These are phyloP conservation scores for Digitonthophagus gazella DNA, from an alignment of 2,888 invertebrate species.

Conservation along the genomic window DNA sequence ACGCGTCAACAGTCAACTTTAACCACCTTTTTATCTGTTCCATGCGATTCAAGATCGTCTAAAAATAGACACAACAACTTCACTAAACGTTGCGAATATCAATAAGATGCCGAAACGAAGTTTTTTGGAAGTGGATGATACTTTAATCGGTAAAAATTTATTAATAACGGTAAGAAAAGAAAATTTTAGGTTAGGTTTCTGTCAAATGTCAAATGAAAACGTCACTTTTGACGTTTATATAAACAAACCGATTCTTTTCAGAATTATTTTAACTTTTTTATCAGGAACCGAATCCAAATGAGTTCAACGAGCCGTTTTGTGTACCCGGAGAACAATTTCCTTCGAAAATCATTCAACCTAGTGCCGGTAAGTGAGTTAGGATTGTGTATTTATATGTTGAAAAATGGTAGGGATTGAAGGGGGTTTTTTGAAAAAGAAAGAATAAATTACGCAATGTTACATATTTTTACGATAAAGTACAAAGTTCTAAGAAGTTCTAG, in stretches of 20 bases:
- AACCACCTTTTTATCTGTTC: slow-evolving; percentile 1
- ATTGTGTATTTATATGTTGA: neutral
- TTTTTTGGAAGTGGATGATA: slow-evolving; percentile 48
- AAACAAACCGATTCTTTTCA: neutral
- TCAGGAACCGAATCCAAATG: slow-evolving; percentile 59
- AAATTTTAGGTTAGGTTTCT: slow-evolving; percentile 17
- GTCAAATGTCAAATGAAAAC: too few species aligned
- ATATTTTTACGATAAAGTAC: neutral
- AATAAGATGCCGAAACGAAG: slow-evolving; percentile 28
- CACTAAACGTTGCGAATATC: neutral
- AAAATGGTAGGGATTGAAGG: neutral
- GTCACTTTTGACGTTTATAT: neutral
- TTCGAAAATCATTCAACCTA: slow-evolving; percentile 65
- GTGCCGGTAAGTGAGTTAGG: slow-evolving; percentile 58
- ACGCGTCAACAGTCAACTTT: slow-evolving; percentile 25
- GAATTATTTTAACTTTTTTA: slow-evolving; percentile 29
- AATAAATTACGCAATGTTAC: neutral
- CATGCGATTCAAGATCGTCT: neutral
- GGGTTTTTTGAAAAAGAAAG: neutral
- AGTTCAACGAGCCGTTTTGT: slow-evolving; percentile 58
- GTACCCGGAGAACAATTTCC: slow-evolving; percentile 54
- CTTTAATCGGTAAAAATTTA: slow-evolving; percentile 47
- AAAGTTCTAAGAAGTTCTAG: too few species aligned
- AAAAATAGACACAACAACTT: slow-evolving; percentile 2
- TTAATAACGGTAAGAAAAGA: slow-evolving; percentile 42